Evolutionary conservation across 2,113 vertebrate genomes (phyloP).

Genomic region (Tiliqua scincoides): DNA sequence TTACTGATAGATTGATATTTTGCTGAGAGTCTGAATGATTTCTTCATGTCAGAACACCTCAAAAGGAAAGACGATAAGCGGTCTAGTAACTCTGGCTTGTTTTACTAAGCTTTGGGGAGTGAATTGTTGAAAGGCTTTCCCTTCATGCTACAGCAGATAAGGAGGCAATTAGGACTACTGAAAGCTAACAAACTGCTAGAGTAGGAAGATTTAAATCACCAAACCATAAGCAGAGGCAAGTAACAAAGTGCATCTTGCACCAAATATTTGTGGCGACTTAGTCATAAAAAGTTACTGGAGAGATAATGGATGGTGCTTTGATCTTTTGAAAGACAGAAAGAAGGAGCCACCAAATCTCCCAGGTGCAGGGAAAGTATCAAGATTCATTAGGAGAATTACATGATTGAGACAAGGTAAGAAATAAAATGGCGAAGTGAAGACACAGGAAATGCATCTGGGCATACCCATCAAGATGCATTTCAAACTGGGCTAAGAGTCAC

Average conservation of each 20-base stretch:
- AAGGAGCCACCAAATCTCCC: neutral
- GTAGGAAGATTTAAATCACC: constrained; percentile 38
- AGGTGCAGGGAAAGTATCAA: neutral
- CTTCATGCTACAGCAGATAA: constrained; percentile 57
- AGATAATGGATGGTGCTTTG: neutral
- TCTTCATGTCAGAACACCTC: constrained; percentile 57
- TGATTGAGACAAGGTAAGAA: neutral
- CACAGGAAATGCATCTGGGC: neutral
- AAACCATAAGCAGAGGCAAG: constrained; percentile 37
- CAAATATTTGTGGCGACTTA: constrained; percentile 53
- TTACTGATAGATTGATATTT: constrained; percentile 55
- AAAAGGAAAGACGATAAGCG: constrained; percentile 64
- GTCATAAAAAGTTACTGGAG: constrained; percentile 12
- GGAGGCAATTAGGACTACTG: constrained; percentile 59
- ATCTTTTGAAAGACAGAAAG: constrained; percentile 22
- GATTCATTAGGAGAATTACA: neutral
- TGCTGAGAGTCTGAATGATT: constrained; percentile 50
- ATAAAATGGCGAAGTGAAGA: neutral
- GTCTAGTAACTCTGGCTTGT: constrained; percentile 39
- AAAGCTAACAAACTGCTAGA: constrained; percentile 47
- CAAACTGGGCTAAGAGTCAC: too few species aligned
- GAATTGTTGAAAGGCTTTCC: constrained; percentile 47
- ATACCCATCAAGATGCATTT: neutral
- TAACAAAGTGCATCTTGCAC: constrained; percentile 35
- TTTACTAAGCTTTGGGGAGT: constrained; percentile 54